phyloP scores from a whole-genome alignment of 1,140 invertebrate species.

The Leptopilina boulardi region DNA sequence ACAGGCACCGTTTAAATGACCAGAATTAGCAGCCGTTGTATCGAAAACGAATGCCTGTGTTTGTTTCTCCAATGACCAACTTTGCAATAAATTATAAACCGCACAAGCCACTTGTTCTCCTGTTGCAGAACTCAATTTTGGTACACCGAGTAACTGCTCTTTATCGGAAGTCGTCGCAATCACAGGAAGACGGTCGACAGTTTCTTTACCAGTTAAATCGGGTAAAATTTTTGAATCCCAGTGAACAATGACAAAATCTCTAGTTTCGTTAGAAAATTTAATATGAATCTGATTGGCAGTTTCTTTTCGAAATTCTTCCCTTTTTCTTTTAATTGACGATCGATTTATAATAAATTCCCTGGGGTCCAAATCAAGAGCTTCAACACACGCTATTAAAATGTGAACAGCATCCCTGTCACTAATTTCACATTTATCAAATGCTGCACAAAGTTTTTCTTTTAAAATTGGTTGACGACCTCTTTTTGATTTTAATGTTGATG shows the following conservation, averaged over 20 bases:
- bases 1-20: not conserved
- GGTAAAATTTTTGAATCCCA: not conserved
- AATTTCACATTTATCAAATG: not conserved
- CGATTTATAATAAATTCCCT: not conserved
- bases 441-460: not conserved
- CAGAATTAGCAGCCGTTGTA: not conserved
- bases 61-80: not conserved
- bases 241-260: not conserved
- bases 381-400: not conserved
- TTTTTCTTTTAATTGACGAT: constrained; percentile 3
- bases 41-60: not conserved
- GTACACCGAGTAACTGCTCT: not conserved
- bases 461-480: not conserved
- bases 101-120: not conserved
- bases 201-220: not conserved
- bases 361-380: not conserved
- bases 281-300: not conserved
- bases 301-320: not conserved
- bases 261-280: not conserved
- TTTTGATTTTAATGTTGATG: not conserved
- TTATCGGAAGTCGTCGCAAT: not conserved
- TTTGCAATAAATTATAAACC: not conserved
- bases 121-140: not conserved
- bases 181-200: not conserved
- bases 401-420: not conserved